Evolutionary conservation across 2,797 vertebrate species (phyloP).

Genomic region (Megalops cyprinoides): DNA sequence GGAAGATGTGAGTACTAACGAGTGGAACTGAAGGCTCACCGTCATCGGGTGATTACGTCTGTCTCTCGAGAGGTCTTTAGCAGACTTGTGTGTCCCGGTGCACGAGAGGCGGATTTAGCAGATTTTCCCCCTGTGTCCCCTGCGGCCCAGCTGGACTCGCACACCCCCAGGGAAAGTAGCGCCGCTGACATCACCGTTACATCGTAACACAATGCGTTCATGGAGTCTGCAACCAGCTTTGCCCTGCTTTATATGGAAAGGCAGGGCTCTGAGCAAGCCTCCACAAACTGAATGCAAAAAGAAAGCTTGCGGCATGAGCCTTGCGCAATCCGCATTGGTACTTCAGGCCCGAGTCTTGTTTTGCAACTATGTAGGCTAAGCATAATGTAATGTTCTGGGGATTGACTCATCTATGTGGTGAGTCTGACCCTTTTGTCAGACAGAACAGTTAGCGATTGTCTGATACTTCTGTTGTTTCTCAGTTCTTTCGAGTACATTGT

Average conservation of each 20-base stretch:
- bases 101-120: neutral
- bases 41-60: neutral
- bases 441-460: neutral
- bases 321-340: neutral
- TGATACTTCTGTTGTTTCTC: neutral
- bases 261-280: neutral
- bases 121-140: neutral
- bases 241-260: neutral
- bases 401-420: neutral
- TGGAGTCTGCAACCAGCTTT: neutral
- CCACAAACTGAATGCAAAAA: neutral
- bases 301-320: neutral
- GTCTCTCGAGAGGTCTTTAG: neutral
- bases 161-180: neutral
- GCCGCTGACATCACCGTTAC: neutral
- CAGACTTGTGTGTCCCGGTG: neutral
- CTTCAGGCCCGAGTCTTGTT: neutral
- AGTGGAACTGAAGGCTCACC: neutral
- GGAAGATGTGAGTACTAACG: neutral
- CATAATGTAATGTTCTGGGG: neutral
- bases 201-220: neutral
- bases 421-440: neutral
- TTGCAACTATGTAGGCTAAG: neutral
- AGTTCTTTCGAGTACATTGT: neutral
- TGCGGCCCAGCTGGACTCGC: neutral